Evolutionary conservation across 2,113 vertebrate genomes (phyloP).

Genomic region (Struthio camelus): DNA sequence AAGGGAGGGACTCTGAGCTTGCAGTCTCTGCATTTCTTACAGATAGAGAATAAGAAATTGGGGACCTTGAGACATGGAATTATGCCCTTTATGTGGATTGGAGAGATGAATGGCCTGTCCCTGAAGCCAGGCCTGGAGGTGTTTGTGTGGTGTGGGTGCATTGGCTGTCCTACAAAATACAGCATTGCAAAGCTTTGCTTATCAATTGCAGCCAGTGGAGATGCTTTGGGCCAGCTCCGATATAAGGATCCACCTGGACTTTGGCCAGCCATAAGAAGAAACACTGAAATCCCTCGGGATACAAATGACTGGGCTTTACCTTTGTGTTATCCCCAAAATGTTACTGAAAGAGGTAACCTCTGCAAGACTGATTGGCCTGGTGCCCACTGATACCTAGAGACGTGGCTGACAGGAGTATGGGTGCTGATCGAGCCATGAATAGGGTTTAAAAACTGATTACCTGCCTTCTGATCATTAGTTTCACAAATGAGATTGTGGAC

Average conservation of each 20-base stretch:
- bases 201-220: rapidly evolving
- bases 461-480: background rate
- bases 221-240: background rate
- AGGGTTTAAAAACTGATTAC: background rate
- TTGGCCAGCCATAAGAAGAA: background rate
- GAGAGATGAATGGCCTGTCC: background rate
- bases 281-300: background rate
- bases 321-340: background rate
- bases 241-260: background rate
- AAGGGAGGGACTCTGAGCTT: background rate
- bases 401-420: background rate
- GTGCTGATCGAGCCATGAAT: background rate
- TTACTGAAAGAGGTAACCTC: background rate
- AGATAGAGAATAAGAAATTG: background rate
- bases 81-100: background rate
- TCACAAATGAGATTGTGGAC: background rate
- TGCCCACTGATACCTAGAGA: background rate
- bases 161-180: background rate
- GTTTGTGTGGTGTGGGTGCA: rapidly evolving
- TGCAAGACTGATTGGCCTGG: background rate
- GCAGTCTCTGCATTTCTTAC: background rate
- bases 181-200: background rate
- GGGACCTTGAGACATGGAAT: background rate
- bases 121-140: background rate
- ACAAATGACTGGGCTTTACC: background rate